Percentiles rank a stretch among this genome's conserved stretches.
Evolutionary conservation across 2,888 invertebrate species (phyloP).

Genomic region (Seladonia tumulorum): DNA sequence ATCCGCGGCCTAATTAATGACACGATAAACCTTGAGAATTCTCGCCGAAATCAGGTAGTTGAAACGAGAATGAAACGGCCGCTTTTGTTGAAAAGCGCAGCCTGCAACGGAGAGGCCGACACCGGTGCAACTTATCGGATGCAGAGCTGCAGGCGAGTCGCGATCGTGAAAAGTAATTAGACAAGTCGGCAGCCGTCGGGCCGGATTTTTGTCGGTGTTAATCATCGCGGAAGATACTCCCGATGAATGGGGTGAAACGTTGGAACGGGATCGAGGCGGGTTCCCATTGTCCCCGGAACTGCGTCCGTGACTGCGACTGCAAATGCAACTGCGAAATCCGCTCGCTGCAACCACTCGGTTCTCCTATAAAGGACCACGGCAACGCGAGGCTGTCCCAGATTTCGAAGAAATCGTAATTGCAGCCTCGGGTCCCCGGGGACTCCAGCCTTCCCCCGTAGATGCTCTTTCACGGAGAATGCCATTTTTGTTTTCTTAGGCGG

Average conservation of each 20-base stretch:
- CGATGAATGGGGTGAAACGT: constrained; percentile 13
- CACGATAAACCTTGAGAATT: background rate
- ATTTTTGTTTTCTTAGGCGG: constrained; percentile 1
- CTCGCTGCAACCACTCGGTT: background rate
- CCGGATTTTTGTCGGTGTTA: constrained; percentile 25
- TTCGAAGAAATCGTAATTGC: constrained; percentile 47
- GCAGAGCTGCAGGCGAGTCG: too few species aligned
- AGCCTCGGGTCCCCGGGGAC: background rate
- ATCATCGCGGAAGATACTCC: constrained; percentile 27
- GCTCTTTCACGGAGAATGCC: background rate
- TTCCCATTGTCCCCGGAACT: constrained; percentile 44
- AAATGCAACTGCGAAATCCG: background rate
- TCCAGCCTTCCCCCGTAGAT: background rate
- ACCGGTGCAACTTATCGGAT: too few species aligned
- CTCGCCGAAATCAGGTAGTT: background rate
- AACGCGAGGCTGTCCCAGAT: constrained; percentile 36
- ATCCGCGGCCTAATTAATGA: too few species aligned
- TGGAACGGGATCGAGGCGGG: constrained; percentile 17
- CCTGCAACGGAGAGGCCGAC: background rate
- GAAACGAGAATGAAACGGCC: background rate
- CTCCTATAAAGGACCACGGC: constrained; percentile 30
- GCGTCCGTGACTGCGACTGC: constrained; percentile 8
- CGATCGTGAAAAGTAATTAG: constrained; percentile 42
- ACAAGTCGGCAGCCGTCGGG: background rate
- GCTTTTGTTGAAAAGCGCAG: background rate